Evolutionary conservation across 2,113 vertebrate genomes (phyloP), one percentile per base, ranked within the genome.

Genomic region (Platysteira castanea): DNA sequence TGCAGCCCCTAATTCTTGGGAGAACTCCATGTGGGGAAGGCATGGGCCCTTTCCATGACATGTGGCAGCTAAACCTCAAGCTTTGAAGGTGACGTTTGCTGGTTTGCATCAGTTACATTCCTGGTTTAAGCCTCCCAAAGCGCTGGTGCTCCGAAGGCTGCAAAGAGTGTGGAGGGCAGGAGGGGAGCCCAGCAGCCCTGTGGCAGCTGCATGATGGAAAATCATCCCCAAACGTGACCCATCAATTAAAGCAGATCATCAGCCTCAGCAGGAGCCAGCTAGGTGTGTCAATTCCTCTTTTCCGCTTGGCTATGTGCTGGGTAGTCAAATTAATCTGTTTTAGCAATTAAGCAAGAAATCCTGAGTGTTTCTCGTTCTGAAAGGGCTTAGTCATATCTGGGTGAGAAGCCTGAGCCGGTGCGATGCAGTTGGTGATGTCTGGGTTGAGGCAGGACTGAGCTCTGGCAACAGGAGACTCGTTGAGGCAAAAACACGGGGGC

Each of bases 231-330:
- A 80, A 73, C 0, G 11, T 88, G 90, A 94, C 18, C 68, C n/a
- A 14, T 54, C 68, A 26, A 31, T 81, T 67, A 39, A 37, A 70
- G 57, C 52, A 49, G 87, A 68, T 84, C 64, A 64, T 27, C 35
- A 37, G 57, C 37, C 54, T 6, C 70, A 90, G 85, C 95, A 92
- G 95, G 93, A 96, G 74, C 82, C 75, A 53, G 52, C 69, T 74
- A 90, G 90, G 92, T 90, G 96, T 71, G 92, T 92, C 93, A 71
- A 44, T 79, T 73, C 90, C 91, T 88, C 79, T 80, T 94, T 95
- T 82, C 95, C 39, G 47, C 90, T 77, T 13, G 27, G 74, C 73
- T 52, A 11, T 53, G 68, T 74, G 81, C 90, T 90, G n/a, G 17
- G 37, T 33, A 63, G 49, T 61, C 71, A 63, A 90, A 91, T 86